Evolutionary conservation across 1,140 invertebrate species (phyloP).

Genomic region (Caerostris extrusa): DNA sequence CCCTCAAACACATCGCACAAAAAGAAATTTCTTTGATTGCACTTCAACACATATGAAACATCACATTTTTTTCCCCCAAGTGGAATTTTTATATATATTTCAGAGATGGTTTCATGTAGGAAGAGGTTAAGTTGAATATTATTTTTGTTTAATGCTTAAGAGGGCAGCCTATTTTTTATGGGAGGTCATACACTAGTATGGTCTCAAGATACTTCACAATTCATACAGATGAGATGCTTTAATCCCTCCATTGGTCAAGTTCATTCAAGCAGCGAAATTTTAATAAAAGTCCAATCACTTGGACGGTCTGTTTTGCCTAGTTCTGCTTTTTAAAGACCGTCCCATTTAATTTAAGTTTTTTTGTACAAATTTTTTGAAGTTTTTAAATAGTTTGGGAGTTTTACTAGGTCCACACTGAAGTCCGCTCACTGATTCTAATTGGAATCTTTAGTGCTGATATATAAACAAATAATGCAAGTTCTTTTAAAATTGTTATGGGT

Average conservation of each 20-base stretch:
- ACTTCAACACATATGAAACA: slow-evolving; percentile 73
- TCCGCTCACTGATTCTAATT: slow-evolving; percentile 76
- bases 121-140: slow-evolving; percentile 21
- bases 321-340: slow-evolving; percentile 60
- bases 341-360: slow-evolving; percentile 66
- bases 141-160: slow-evolving; percentile 43
- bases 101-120: slow-evolving; percentile 24
- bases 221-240: slow-evolving; percentile 14
- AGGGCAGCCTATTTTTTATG: slow-evolving; percentile 32
- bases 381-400: slow-evolving; percentile 77
- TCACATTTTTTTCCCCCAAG: slow-evolving; percentile 31
- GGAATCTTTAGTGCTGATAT: slow-evolving; percentile 68
- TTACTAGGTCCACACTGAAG: slow-evolving; percentile 77
- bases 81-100: not conserved
- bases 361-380: slow-evolving; percentile 67
- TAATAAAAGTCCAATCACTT: slow-evolving; percentile 75
- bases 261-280: slow-evolving; percentile 67
- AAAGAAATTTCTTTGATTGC: slow-evolving; percentile 64
- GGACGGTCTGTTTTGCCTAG: slow-evolving; percentile 69
- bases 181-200: slow-evolving; percentile 30
- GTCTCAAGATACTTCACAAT: slow-evolving; percentile 41
- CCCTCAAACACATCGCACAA: slow-evolving; percentile 46
- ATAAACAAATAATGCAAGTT: slow-evolving; percentile 72
- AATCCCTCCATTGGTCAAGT: slow-evolving; percentile 62
- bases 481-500: slow-evolving; percentile 36